Percentiles rank a stretch among this genome's conserved stretches.
These are phyloP conservation scores for Cerceris ruficornis DNA, from an alignment of 2,888 invertebrate genomes.

Conservation along the genomic window DNA sequence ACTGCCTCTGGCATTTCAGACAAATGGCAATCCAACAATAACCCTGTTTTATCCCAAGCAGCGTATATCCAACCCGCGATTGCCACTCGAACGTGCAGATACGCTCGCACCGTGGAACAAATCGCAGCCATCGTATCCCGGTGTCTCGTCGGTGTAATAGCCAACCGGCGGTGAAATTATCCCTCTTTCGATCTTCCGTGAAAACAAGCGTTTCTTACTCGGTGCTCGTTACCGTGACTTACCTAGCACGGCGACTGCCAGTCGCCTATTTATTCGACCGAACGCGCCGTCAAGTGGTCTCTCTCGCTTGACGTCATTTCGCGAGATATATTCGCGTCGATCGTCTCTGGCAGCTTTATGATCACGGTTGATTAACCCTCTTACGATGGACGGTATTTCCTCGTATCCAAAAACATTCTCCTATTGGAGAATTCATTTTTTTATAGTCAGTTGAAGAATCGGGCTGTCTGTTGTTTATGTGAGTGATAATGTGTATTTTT, in stretches of 20 bases:
- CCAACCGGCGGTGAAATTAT: constrained; percentile 31
- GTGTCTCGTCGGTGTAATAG: constrained; percentile 36
- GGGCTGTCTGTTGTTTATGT: too few species aligned
- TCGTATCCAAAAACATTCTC: background rate
- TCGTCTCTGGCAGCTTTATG: constrained; percentile 24
- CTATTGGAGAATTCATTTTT: too few species aligned
- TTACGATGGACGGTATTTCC: constrained; percentile 1
- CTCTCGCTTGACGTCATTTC: constrained; percentile 44
- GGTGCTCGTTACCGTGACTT: background rate
- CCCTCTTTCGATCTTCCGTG: constrained; percentile 10
- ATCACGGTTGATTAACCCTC: constrained; percentile 49
- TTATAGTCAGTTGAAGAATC: too few species aligned
- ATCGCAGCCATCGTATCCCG: constrained; percentile 31
- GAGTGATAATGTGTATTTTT: too few species aligned
- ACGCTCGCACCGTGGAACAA: constrained; percentile 26
- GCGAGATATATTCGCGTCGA: constrained; percentile 42
- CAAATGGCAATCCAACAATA: too few species aligned
- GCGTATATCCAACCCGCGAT: too few species aligned
- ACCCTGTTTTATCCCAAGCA: too few species aligned
- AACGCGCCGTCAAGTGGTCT: background rate
- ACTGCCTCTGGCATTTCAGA: too few species aligned
- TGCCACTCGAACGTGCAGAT: constrained; percentile 19
- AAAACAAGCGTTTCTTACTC: constrained; percentile 33
- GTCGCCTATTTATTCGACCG: background rate
- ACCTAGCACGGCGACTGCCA: background rate